phyloP scores from a whole-genome alignment of 2,113 vertebrate genomes.

The Gymnocephalus cernua region DNA sequence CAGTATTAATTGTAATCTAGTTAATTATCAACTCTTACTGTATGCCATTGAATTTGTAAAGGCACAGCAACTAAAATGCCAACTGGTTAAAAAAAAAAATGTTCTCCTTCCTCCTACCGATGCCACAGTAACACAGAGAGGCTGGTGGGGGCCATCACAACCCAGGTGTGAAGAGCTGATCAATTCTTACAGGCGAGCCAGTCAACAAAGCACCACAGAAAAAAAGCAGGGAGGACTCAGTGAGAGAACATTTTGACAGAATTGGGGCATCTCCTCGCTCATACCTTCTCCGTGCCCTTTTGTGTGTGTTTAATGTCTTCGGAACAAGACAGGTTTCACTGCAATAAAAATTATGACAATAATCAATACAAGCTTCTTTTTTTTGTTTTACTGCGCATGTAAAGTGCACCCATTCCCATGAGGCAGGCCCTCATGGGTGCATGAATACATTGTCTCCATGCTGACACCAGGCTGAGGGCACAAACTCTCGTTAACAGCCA shows the following conservation, averaged over 20 bases:
- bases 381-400: neutral
- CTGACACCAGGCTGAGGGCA: conserved; percentile 51
- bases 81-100: neutral
- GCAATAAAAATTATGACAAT: conserved; percentile 55
- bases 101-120: neutral
- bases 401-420: conserved; percentile 36
- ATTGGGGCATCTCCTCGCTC: conserved; percentile 76
- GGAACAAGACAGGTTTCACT: conserved; percentile 51
- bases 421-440: conserved; percentile 18
- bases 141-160: conserved; percentile 52
- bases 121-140: conserved; percentile 35
- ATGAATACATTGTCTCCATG: conserved; percentile 50
- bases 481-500: conserved; percentile 49
- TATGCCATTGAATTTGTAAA: neutral
- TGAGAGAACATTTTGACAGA: conserved; percentile 77
- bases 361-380: conserved; percentile 34
- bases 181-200: conserved; percentile 67
- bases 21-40: conserved; percentile 3
- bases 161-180: conserved; percentile 72
- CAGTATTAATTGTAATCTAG: neutral
- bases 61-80: neutral
- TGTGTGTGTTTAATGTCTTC: conserved; percentile 71
- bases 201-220: conserved; percentile 66
- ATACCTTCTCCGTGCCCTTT: conserved; percentile 73
- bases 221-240: conserved; percentile 60